Evolutionary conservation across 2,888 invertebrate species (phyloP), one percentile per base, ranked within the genome.

Genomic region (Troilus luridus): DNA sequence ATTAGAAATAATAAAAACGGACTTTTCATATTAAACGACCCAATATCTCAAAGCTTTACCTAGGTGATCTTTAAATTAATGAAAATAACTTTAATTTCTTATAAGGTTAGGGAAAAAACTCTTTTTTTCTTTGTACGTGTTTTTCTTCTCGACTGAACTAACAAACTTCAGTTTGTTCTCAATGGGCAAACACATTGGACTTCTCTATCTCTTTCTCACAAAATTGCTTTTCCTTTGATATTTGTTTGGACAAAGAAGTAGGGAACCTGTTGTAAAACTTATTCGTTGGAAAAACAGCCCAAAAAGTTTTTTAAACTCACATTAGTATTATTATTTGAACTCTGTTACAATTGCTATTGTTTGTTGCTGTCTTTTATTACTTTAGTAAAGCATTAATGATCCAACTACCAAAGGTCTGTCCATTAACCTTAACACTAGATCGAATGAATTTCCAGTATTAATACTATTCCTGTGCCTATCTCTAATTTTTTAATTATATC

Each of bases 181-280:
- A 77, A 27, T 27, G 17, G 72, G 72, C 41, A 77, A 77, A 77
- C 72, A 77, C 41, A 77, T 17, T 17, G 41, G 72, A 3, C 24
- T 11, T 10, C 64, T 62, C 5, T 10, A 11, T 21, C 62, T n/a
- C 12, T 1, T 27, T 67, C 27, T 14, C 72, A 41, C 72, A 77
- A 41, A 77, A 77, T 77, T 77, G 72, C 72, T 77, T 77, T 41
- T 77, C 72, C 72, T 77, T 77, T 77, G 72, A 41, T 27, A 77
- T 77, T 27, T 41, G 72, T 19, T 41, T 77, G 41, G 72, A 77
- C 72, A 9, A 27, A 77, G 27, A 17, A 7, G 72, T 77, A 19
- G 72, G 27, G 72, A 12, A 12, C 24, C 1, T 77, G 27, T 41
- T 17, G 41, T 41, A 77, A 41, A 41, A 77, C 27, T 41, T 41